Base-by-base conservation (phyloP, 2,888 invertebrate genomes). In the Lochmaea capreae region DNA sequence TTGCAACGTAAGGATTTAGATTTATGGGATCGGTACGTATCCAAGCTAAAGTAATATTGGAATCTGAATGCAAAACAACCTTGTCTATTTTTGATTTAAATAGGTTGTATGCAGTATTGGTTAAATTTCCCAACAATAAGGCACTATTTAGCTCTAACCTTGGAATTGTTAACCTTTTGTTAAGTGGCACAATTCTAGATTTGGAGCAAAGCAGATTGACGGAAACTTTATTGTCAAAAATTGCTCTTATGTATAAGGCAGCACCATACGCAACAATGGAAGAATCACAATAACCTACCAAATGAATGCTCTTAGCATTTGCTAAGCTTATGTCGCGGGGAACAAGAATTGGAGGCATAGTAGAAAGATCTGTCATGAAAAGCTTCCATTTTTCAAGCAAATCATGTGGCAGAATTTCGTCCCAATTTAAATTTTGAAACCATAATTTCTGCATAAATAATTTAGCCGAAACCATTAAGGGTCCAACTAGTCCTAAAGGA, bases 391-490 rank as follows among this genome's bases (percentile, higher is more conserved):
- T n/a, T n/a, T 68, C 10, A 14, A 68, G 42, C 18, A 75, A 43
- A n/a, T 75, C 69, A 8, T 18, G 3, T 9, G 72, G 73, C 11
- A 77, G 33, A 6, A 68, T n/a, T 26, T 72, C 68, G 65, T 76
- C 72, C 72, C 77, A 77, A 42, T 52, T 49, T 59, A 70, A 63
- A 54, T 70, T 75, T 54, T 54, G 22, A 12, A 63, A 12, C 73
- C 77, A 77, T 39, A 75, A 57, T 62, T 73, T 67, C 54, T 75
- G 75, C 70, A 77, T 67, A 12, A 75, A 71, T 9, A 75, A 49
- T 49, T 77, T 77, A 18, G 74, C 69, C 14, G 39, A 18, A 9
- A 76, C 68, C 42, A 70, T 33, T 49, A 67, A 49, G 22, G 74
- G 76, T 11, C 74, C 72, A 14, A 69, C 63, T 4, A 76, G 59